Evolutionary conservation across 2,888 invertebrate genomes (phyloP).

Genomic region (Pimpla rufipes): DNA sequence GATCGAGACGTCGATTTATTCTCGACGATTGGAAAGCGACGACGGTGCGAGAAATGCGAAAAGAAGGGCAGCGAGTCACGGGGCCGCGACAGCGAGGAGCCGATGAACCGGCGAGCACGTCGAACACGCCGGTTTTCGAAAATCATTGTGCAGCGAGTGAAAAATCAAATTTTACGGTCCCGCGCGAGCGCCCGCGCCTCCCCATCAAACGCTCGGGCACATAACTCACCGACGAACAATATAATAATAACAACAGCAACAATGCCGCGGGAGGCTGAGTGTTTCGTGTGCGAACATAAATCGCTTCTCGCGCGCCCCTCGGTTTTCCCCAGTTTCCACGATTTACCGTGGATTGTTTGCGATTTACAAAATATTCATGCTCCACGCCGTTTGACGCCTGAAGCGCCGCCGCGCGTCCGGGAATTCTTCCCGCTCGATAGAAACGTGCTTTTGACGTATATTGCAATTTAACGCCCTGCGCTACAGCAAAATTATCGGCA

Average conservation of each 20-base stretch:
- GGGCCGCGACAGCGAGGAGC: background rate
- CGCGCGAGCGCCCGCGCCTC: background rate
- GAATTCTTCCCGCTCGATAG: conserved; percentile 1
- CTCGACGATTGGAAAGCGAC: conserved; percentile 9
- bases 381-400: background rate
- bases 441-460: background rate
- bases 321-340: background rate
- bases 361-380: conserved; percentile 14
- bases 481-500: no score
- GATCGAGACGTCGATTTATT: background rate
- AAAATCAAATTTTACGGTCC: conserved; percentile 44
- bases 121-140: background rate
- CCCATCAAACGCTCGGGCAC: conserved; percentile 12
- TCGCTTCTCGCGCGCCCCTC: conserved; percentile 1
- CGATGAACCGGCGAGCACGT: background rate
- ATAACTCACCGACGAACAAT: conserved; percentile 24
- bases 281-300: conserved; percentile 28
- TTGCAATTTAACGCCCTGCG: background rate
- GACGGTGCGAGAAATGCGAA: conserved; percentile 3
- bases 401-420: background rate
- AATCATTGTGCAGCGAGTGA: conserved; percentile 36
- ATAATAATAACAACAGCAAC: conserved; percentile 40
- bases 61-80: background rate
- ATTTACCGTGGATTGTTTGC: conserved; percentile 14
- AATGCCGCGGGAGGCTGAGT: background rate